Evolutionary conservation across 2,113 vertebrate genomes (phyloP).

Genomic region (Rhombomys opimus): DNA sequence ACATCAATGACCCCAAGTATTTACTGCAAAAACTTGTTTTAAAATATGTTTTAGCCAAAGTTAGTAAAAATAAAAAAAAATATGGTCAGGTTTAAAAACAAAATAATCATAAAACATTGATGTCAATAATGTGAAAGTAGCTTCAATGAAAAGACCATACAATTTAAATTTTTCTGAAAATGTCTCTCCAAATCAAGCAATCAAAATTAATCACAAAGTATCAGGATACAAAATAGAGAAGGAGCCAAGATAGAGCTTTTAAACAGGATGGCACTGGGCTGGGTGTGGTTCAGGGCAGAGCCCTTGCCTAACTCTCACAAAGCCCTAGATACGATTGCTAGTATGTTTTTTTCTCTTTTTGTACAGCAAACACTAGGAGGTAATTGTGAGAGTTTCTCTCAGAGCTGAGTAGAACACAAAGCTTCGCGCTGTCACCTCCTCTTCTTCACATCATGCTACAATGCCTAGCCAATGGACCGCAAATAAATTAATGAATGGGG

Average conservation of each 20-base stretch:
- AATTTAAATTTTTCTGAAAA: conserved; percentile 27
- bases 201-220: background rate
- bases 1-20: background rate
- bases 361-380: background rate
- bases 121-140: conserved; percentile 12
- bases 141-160: background rate
- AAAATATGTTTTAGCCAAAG: background rate
- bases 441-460: background rate
- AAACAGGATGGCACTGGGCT: background rate
- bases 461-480: background rate
- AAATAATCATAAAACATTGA: background rate
- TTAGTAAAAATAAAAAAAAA: background rate
- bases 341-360: background rate
- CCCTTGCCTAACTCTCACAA: background rate
- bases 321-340: background rate
- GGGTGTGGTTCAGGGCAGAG: background rate
- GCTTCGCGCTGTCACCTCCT: background rate
- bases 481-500: background rate
- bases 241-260: background rate
- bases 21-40: background rate
- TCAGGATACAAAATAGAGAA: background rate
- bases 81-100: background rate
- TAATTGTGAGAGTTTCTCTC: background rate
- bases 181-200: background rate
- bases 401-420: background rate